Base-by-base conservation (phyloP, 64 coral and sea anemone species). In the Pachyseris speciosa region DNA sequence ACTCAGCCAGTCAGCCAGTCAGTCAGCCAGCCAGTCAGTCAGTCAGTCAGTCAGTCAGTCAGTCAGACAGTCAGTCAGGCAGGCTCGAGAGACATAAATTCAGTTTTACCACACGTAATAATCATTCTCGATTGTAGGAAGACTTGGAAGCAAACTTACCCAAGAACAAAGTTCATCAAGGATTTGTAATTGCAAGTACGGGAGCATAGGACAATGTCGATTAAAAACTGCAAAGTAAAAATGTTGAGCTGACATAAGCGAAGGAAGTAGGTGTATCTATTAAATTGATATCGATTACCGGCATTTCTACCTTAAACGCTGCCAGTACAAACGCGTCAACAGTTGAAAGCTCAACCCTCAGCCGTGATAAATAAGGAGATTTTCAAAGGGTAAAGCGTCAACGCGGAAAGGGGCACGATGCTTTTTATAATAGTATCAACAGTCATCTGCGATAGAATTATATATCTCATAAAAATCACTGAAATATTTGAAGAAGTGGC, bases 201-300 rank as follows among this genome's bases (percentile, higher is more conserved):
- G 19, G 93, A 91, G 68, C 97, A 99, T 64, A 92, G 77, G 36
- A 99, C 93, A 37, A 99, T 79, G 71, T 99, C 94, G 25, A 99
- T 58, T 59, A 99, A 69, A 47, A 95, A 99, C 91, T 92, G 69
- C 42, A 85, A 44, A 36, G 28, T 50, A 32, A 89, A 20, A 69
- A 60, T 43, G 22, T 50, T n/a, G 24, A 1, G 10, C 37, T 1
- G 34, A 84, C 6, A 29, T 24, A 7, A 52, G 40, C 13, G 52
- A 52, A 1, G 27, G 20, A 17, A 25, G 4, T 22, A 47, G 28
- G 27, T 1, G 9, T 27, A 53, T 13, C 4, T 16, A 31, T 63
- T 60, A 67, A 67, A 36, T 28, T 3, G 2, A 0, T 27, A 28
- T 64, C n/a, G 13, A 2, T 75, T 4, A 55, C 10, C 20, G 10